Percentiles rank a stretch among this genome's conserved stretches.
Evolutionary conservation across 2,888 invertebrate genomes (phyloP).

Genomic region (Drosophila paucipuncta): DNA sequence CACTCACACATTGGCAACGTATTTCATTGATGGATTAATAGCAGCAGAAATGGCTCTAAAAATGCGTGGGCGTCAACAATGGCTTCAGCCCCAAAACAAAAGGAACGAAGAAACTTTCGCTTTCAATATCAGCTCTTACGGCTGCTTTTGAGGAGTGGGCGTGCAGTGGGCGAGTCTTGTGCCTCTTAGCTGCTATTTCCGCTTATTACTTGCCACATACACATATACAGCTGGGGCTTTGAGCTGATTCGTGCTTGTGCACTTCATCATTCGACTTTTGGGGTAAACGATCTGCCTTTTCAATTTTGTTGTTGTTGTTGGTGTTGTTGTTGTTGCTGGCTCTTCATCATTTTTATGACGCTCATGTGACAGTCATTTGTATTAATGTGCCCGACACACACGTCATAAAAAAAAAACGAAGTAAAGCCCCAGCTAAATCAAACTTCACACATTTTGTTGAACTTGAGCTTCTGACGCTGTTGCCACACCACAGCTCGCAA

Average conservation of each 20-base stretch:
- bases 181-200: conserved; percentile 56
- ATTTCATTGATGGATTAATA: conserved; percentile 27
- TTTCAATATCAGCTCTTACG: conserved; percentile 15
- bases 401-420: conserved; percentile 17
- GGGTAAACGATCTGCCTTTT: conserved; percentile 60
- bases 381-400: conserved; percentile 67
- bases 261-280: conserved; percentile 57
- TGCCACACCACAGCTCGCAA: conserved; percentile 6
- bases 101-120: conserved; percentile 23
- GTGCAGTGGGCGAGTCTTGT: conserved; percentile 32
- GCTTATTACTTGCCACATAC: conserved; percentile 59
- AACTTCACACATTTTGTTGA: conserved; percentile 62
- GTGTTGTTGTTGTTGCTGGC: conserved; percentile 36
- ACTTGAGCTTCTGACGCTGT: conserved; percentile 48
- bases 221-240: conserved; percentile 27
- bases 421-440: conserved; percentile 57
- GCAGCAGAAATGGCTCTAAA: conserved; percentile 45
- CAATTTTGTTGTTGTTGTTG: conserved; percentile 21
- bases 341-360: conserved; percentile 78
- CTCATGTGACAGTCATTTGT: conserved; percentile 80
- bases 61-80: conserved; percentile 55
- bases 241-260: conserved; percentile 42
- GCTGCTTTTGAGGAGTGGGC: conserved; percentile 3
- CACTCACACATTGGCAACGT: conserved; percentile 9
- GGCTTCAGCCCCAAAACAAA: conserved; percentile 28